Evolutionary conservation across 2,888 invertebrate genomes (phyloP), one percentile per base, ranked within the genome.

Genomic region (Chironomus tentans): DNA sequence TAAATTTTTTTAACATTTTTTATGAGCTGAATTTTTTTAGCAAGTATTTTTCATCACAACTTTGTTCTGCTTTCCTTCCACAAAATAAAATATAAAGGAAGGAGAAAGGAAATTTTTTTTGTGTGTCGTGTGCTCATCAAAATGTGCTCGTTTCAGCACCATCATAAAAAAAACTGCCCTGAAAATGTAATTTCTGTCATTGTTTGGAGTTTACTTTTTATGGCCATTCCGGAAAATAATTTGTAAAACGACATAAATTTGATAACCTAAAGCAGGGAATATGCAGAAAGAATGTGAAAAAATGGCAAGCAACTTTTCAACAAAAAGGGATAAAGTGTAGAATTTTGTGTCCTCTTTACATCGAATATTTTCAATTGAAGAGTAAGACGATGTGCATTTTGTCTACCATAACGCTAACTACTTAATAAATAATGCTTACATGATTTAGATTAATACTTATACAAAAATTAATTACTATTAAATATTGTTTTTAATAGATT

Each of bases 1-100:
- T 70, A 24, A 72, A 38, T 22, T 62, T 62, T 61, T 46, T 24
- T 46, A 24, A 72, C 72, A 15, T 62, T 62, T 38, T 46, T 65
- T 68, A 38, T 38, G 24, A n/a, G 10, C 4, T 6, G 15, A 28
- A 22, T 24, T 3, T 10, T n/a, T 48, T 50, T 48, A 56, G 28
- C 48, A 71, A 22, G 6, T 71, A 71, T 71, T 71, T 72, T 72
- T 62, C 72, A 62, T 70, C 50, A 70, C 48, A 70, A n/a, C 12
- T 70, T 62, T 72, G 28, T 61, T 1, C 22, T n/a, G 70, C 3
- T n/a, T 22, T 18, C 13, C 13, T n/a, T 22, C 4, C 22, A 22
- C 65, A 13, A 13, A 21, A 12, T 18, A 65, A 22, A 13, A n/a
- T 6, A 12, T 13, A 65, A 38, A 68, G 7, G 3, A 18, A 18